Percentiles rank a stretch among this genome's conserved stretches.
These are phyloP conservation scores for Pontoporia blainvillei DNA, from an alignment of 2,113 vertebrate genomes.

Conservation along the genomic window DNA sequence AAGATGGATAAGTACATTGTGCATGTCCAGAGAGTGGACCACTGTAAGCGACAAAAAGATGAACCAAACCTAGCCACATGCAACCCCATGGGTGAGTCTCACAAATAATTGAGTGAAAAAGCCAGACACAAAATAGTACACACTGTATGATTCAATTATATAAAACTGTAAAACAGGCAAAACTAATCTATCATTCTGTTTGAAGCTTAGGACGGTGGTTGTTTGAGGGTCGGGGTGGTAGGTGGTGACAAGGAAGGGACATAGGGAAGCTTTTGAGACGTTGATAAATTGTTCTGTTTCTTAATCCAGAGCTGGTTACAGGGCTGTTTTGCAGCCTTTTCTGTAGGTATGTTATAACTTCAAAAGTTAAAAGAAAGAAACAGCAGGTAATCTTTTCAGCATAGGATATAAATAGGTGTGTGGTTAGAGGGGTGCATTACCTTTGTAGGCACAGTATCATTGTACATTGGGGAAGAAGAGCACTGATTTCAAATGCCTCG, in stretches of 20 bases:
- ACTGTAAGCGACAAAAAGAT: neutral
- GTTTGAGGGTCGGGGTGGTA: neutral
- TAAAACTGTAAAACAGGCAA: neutral
- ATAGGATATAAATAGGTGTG: neutral
- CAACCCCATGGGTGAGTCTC: neutral
- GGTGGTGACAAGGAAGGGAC: neutral
- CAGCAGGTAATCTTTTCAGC: neutral
- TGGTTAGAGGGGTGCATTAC: neutral
- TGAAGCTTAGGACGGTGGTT: neutral
- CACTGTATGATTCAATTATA: neutral
- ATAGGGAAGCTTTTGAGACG: neutral
- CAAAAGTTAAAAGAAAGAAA: neutral
- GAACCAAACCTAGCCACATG: neutral
- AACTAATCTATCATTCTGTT: neutral
- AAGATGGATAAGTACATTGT: neutral
- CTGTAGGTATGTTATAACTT: neutral
- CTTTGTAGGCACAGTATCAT: neutral
- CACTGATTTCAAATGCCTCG: neutral
- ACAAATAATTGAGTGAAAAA: neutral
- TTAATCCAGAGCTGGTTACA: neutral
- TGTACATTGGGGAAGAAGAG: neutral
- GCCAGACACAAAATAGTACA: neutral
- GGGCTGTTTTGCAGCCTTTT: neutral
- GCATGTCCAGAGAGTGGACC: neutral
- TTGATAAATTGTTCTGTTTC: neutral